Percentiles rank a stretch among this genome's conserved stretches.
phyloP scores from a whole-genome alignment of 2,797 vertebrate species.

The Darevskia nairensis region DNA sequence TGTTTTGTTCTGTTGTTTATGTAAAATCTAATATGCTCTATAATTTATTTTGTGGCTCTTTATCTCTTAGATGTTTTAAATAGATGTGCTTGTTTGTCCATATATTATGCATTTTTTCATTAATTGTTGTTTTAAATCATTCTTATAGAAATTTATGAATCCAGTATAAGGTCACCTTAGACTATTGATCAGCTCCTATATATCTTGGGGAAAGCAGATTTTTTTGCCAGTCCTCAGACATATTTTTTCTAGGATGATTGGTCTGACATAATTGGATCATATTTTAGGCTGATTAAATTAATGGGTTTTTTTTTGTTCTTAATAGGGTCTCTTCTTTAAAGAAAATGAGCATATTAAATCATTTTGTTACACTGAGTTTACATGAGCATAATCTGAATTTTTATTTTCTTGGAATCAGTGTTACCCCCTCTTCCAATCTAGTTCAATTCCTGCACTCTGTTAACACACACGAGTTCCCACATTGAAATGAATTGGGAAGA shows the following conservation, averaged over 20 bases:
- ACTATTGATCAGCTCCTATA: neutral
- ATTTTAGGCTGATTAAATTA: constrained; percentile 20
- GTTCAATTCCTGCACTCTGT: neutral
- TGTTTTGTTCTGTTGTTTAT: too few species aligned
- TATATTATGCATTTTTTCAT: neutral
- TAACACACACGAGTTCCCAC: neutral
- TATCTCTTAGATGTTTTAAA: neutral
- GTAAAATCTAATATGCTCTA: neutral
- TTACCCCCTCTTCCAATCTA: neutral
- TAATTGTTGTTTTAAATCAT: constrained; percentile 5
- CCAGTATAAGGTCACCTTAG: constrained; percentile 8
- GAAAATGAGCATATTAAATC: constrained; percentile 4
- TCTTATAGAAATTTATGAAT: neutral
- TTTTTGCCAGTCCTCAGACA: neutral
- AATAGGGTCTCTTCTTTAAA: neutral
- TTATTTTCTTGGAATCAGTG: neutral
- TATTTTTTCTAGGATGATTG: neutral
- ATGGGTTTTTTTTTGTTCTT: neutral
- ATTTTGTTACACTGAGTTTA: neutral
- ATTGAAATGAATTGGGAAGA: neutral
- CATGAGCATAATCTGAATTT: neutral
- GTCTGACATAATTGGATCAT: constrained; percentile 20
- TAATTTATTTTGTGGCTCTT: neutral
- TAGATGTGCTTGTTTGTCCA: neutral
- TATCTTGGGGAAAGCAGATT: neutral